Conservation (phyloP, 2,888 invertebrate species). For the Stomorhina lunata region DNA sequence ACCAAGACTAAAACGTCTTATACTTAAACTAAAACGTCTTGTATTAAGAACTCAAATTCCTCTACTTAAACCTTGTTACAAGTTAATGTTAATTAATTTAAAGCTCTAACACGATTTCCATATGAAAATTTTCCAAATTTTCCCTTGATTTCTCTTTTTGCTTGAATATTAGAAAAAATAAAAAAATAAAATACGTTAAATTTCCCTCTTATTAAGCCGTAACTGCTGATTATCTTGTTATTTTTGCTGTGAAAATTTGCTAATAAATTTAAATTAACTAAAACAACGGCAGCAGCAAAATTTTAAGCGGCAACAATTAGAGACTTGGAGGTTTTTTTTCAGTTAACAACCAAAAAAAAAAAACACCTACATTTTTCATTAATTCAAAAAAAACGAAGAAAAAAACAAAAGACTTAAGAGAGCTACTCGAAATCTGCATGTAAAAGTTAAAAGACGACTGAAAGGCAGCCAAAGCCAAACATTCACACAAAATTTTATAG, state of each 20-base stretch:
- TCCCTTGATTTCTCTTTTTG: constrained; percentile 46
- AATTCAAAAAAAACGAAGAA: too few species aligned
- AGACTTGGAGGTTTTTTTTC: constrained; percentile 18
- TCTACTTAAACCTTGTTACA: too few species aligned
- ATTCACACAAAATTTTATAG: background rate
- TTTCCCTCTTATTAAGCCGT: background rate
- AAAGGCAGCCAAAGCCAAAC: constrained; percentile 2
- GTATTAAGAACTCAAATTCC: too few species aligned
- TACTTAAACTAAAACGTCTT: too few species aligned
- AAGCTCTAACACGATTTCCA: too few species aligned
- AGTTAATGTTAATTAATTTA: too few species aligned
- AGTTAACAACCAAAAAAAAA: background rate
- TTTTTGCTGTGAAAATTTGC: constrained; percentile 10
- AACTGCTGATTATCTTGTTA: constrained; percentile 30
- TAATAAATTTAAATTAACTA: constrained; percentile 61
- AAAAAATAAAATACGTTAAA: too few species aligned
- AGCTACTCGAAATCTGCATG: constrained; percentile 15
- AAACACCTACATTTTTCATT: constrained; percentile 34
- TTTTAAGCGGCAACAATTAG: constrained; percentile 42
- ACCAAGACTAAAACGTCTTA: too few species aligned
- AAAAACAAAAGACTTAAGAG: background rate
- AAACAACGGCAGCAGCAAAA: constrained; percentile 32
- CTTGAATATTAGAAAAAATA: too few species aligned
- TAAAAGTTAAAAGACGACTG: constrained; percentile 29
- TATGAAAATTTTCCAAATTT: constrained; percentile 4